Base-by-base conservation (phyloP, 2,113 vertebrate genomes). In the Excalfactoria chinensis region DNA sequence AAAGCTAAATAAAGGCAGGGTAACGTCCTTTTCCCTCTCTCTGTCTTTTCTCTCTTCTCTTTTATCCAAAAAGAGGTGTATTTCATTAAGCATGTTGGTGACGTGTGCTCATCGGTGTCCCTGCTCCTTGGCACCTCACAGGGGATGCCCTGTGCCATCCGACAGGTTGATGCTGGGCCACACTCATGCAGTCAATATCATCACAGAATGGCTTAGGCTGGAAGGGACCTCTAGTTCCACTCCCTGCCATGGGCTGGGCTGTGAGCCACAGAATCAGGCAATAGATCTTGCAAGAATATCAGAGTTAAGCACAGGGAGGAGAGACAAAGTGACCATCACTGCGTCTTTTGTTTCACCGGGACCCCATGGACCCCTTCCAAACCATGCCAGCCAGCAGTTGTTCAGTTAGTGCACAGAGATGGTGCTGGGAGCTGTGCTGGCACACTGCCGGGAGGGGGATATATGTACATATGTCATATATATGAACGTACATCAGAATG, bases 351-450 rank as follows among this genome's bases (percentile, higher is more conserved):
- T 77, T 80, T 51, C n/a, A 55, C 37, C 56, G 70, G 4, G 88
- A 41, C 11, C 22, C 8, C 28, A 19, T 17, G 7, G 18, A 32
- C 48, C 0, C 2, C 56, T 34, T 32, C 11, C 17, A n/a, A 15
- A 21, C 8, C 53, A 89, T 72, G 11, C 35, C 21, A 11, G 4
- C 4, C 4, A 60, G 26, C 15, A 46, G 14, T 43, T 0, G 1
- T 58, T 91, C 48, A 9, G 22, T 9, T 44, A 40, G 3, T 9
- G 22, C 18, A 32, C 43, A 21, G 44, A 83, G 69, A 83, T 25
- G 3, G 7, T 2, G n/a, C 53, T 48, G n/a, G 34, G 17, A 64
- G 0, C 11, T 11, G 17, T 0, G 2, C 25, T 18, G 62, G 85
- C 40, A 37, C 8, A 56, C 12, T 13, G 37, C 18, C 56, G 2